Percentiles rank a stretch among this genome's conserved stretches.
These are phyloP conservation scores for Drosophila quinaria DNA, from an alignment of 2,888 invertebrate genomes.

Conservation along the genomic window DNA sequence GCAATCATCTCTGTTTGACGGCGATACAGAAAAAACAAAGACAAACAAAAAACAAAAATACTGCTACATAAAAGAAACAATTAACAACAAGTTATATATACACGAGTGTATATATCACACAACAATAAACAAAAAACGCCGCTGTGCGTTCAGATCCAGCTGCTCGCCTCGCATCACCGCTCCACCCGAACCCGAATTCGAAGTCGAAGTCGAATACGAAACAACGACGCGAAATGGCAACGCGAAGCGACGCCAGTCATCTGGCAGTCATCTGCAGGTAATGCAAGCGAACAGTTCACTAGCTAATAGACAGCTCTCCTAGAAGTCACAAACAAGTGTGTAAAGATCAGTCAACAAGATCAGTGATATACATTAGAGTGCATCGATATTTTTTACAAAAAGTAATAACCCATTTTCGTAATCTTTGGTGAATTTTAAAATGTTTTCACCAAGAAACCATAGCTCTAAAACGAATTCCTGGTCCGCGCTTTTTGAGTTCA, in stretches of 20 bases:
- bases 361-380: not conserved
- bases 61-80: slow-evolving; percentile 39
- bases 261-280: slow-evolving; percentile 85
- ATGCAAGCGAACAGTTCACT: slow-evolving; percentile 75
- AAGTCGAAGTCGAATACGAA: slow-evolving; percentile 18
- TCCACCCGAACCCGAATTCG: slow-evolving; percentile 21
- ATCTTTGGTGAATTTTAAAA: too few relatives aligned
- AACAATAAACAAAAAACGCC: slow-evolving; percentile 72
- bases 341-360: slow-evolving; percentile 11
- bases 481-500: too few relatives aligned
- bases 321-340: slow-evolving; percentile 8
- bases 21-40: slow-evolving; percentile 45
- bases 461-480: too few relatives aligned
- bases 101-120: slow-evolving; percentile 20
- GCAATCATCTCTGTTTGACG: slow-evolving; percentile 47
- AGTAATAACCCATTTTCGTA: too few relatives aligned
- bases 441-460: too few relatives aligned
- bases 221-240: slow-evolving; percentile 60
- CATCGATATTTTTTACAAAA: too few relatives aligned
- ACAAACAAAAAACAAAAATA: slow-evolving; percentile 51
- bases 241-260: slow-evolving; percentile 52
- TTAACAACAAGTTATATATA: slow-evolving; percentile 37
- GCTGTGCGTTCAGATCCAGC: slow-evolving; percentile 39
- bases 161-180: slow-evolving; percentile 3
- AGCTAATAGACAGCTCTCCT: slow-evolving; percentile 26